Conservation (phyloP, 2,888 invertebrate species). For the Coecobrya sp. region DNA sequence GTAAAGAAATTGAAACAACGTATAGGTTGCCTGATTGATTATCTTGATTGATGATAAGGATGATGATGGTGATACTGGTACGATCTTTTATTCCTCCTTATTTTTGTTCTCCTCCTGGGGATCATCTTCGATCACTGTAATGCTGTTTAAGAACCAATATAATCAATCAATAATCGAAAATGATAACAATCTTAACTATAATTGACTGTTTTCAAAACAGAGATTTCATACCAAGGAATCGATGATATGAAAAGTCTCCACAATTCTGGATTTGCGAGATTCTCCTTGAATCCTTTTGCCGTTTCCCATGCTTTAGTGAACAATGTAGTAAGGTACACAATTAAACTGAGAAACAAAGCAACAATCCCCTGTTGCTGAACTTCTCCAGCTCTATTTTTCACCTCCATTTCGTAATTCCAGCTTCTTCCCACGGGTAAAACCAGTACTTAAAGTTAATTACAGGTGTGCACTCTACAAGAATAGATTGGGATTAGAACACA, state of each 20-base stretch:
- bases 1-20: background rate
- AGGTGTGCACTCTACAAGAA: too few relatives aligned
- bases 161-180: background rate
- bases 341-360: conserved; percentile 46
- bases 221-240: conserved; percentile 61
- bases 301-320: conserved; percentile 42
- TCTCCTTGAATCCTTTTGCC: conserved; percentile 59
- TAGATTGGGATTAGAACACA: too few relatives aligned
- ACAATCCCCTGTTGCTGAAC: conserved; percentile 62
- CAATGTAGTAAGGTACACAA: conserved; percentile 47
- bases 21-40: background rate
- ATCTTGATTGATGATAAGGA: background rate
- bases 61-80: background rate
- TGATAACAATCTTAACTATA: background rate
- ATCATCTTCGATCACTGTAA: conserved; percentile 71
- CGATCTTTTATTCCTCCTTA: conserved; percentile 16
- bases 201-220: too few relatives aligned
- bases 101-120: conserved; percentile 50
- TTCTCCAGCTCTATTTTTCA: conserved; percentile 64
- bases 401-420: conserved; percentile 46
- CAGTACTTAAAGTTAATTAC: too few relatives aligned
- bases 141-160: conserved; percentile 24
- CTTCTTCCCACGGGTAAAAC: background rate
- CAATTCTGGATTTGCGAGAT: conserved; percentile 60
- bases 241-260: conserved; percentile 67